These are phyloP conservation scores for Esperia sulphurella DNA, from an alignment of 2,888 invertebrate species.

Conservation along the genomic window DNA sequence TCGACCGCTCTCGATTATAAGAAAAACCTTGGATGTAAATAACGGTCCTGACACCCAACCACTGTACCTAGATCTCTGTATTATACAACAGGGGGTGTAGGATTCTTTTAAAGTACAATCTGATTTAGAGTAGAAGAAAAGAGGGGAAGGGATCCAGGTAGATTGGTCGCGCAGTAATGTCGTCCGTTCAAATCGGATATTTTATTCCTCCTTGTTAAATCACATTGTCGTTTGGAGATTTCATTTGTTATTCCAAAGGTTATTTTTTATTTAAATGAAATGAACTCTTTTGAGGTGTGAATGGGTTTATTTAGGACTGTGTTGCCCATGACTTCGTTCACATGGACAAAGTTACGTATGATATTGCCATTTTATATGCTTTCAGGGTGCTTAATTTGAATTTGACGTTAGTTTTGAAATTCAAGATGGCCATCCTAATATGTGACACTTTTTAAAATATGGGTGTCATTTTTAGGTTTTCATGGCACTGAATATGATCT, in stretches of 20 bases:
- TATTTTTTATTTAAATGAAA: slow-evolving; percentile 36
- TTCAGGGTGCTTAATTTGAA: too few relatives aligned
- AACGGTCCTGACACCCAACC: slow-evolving; percentile 39
- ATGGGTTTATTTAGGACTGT: background rate
- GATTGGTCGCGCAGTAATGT: slow-evolving; percentile 33
- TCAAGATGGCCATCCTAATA: too few relatives aligned
- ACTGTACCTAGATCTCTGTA: slow-evolving; percentile 25
- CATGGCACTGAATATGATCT: too few relatives aligned
- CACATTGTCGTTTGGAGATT: slow-evolving; percentile 55
- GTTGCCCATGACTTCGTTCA: too few relatives aligned
- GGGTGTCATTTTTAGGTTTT: too few relatives aligned
- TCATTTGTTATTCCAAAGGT: slow-evolving; percentile 41
- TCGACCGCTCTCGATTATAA: slow-evolving; percentile 57
- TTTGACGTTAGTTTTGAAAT: too few relatives aligned
- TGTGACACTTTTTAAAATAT: too few relatives aligned
- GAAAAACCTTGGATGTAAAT: slow-evolving; percentile 59
- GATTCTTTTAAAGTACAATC: slow-evolving; percentile 7
- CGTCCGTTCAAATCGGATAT: slow-evolving; percentile 58
- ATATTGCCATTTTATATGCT: too few relatives aligned
- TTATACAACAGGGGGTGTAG: slow-evolving; percentile 7
- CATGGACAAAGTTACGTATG: too few relatives aligned
- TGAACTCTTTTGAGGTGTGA: slow-evolving; percentile 22
- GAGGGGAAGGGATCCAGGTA: slow-evolving; percentile 16
- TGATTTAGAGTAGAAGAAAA: slow-evolving; percentile 6
- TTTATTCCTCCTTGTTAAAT: slow-evolving; percentile 69